A percentile compares a stretch with the other conserved stretches of the same genome.
phyloP scores from a whole-genome alignment of 2,797 vertebrate genomes.

The Etheostoma nigrum region DNA sequence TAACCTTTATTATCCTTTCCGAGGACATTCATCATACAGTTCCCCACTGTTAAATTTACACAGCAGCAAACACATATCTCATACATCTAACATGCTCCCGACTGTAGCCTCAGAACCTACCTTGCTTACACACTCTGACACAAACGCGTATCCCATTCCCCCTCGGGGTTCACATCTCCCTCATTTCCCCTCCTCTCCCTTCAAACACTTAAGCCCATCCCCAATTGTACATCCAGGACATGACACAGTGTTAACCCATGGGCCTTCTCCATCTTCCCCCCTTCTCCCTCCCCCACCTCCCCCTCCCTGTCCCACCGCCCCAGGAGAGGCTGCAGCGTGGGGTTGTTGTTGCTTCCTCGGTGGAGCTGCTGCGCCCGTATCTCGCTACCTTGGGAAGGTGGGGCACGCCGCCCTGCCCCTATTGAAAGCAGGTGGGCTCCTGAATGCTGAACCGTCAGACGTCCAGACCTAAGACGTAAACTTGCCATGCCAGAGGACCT shows the following conservation, averaged over 20 bases:
- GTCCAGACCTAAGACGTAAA: conserved; percentile 86
- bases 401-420: conserved; percentile 88
- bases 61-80: conserved; percentile 25
- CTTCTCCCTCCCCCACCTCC: conserved; percentile 68
- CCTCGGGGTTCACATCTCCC: conserved; percentile 69
- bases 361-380: conserved; percentile 77
- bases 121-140: conserved; percentile 33
- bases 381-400: conserved; percentile 91
- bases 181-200: conserved; percentile 62
- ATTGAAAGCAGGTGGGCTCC: conserved; percentile 87
- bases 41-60: conserved; percentile 44
- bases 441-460: conserved; percentile 84
- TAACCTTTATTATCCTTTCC: conserved; percentile 41
- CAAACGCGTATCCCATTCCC: background rate
- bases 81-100: conserved; percentile 33
- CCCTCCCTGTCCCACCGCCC: conserved; percentile 66
- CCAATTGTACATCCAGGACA: background rate
- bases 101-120: conserved; percentile 72
- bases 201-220: conserved; percentile 37
- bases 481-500: conserved; percentile 25
- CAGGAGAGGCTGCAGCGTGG: conserved; percentile 75
- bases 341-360: conserved; percentile 83
- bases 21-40: conserved; percentile 54
- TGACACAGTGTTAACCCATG: conserved; percentile 54
- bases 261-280: conserved; percentile 60